Conservation (phyloP, 2,113 vertebrate genomes). For the Chloebia gouldiae region DNA sequence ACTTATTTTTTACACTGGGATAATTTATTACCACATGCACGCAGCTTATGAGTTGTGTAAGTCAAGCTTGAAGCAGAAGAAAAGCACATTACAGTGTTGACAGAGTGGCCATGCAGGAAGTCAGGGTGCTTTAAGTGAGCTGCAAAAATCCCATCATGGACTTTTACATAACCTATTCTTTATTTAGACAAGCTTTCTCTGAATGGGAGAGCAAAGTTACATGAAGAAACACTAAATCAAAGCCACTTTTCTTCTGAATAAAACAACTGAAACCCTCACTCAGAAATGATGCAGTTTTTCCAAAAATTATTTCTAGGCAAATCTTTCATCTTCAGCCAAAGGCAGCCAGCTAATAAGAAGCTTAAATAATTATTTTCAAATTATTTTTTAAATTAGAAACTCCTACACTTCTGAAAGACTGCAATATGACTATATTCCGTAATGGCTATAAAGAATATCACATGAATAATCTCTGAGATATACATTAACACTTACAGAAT, state of each 20-base stretch:
- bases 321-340: background rate
- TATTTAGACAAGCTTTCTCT: background rate
- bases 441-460: background rate
- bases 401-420: background rate
- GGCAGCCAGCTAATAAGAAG: background rate
- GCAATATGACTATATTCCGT: background rate
- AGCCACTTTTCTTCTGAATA: background rate
- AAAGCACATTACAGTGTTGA: background rate
- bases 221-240: background rate
- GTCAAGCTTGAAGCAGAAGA: background rate
- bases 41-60: background rate
- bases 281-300: background rate
- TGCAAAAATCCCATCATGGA: background rate
- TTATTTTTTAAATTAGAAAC: background rate
- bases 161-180: slow-evolving; percentile 5
- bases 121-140: background rate
- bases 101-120: background rate
- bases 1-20: background rate
- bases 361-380: background rate
- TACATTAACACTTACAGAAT: background rate
- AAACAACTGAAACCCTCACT: background rate
- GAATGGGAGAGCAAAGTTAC: background rate
- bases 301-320: background rate
- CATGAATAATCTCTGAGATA: background rate
- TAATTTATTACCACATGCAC: background rate